A percentile compares a stretch with the other conserved stretches of the same genome.
Conservation (phyloP, 2,888 invertebrate species). For the Matsumyia berberina region DNA sequence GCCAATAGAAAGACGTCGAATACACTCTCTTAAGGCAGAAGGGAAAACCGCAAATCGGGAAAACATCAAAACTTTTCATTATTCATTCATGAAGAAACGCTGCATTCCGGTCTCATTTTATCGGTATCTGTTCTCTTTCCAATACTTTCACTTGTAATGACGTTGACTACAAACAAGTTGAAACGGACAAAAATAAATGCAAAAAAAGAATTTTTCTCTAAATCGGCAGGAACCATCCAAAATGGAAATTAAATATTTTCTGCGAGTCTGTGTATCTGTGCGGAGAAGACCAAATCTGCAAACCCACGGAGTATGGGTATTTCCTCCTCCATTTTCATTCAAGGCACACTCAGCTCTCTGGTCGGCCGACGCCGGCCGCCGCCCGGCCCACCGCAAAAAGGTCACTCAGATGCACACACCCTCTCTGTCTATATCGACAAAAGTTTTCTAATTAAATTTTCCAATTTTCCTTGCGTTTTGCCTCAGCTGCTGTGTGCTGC, state of each 20-base stretch:
- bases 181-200: background rate
- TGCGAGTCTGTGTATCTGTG: background rate
- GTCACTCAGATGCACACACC: slow-evolving; percentile 50
- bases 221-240: background rate
- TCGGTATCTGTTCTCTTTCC: slow-evolving; percentile 5
- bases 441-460: slow-evolving; percentile 77
- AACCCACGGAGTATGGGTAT: slow-evolving; percentile 2
- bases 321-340: slow-evolving; percentile 45
- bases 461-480: slow-evolving; percentile 75
- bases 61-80: slow-evolving; percentile 22
- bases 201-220: background rate
- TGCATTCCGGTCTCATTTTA: background rate
- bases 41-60: background rate
- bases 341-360: slow-evolving; percentile 42
- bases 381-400: slow-evolving; percentile 50
- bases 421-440: slow-evolving; percentile 61
- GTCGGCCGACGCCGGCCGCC: no score
- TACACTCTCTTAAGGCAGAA: no score
- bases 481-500: slow-evolving; percentile 66
- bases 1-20: background rate
- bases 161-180: background rate
- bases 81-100: slow-evolving; percentile 13
- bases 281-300: background rate
- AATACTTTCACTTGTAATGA: slow-evolving; percentile 35
- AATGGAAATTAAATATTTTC: slow-evolving; percentile 43